Evolutionary conservation across 2,888 invertebrate species (phyloP), one percentile per base, ranked within the genome.

Genomic region (Deilephila elpenor): DNA sequence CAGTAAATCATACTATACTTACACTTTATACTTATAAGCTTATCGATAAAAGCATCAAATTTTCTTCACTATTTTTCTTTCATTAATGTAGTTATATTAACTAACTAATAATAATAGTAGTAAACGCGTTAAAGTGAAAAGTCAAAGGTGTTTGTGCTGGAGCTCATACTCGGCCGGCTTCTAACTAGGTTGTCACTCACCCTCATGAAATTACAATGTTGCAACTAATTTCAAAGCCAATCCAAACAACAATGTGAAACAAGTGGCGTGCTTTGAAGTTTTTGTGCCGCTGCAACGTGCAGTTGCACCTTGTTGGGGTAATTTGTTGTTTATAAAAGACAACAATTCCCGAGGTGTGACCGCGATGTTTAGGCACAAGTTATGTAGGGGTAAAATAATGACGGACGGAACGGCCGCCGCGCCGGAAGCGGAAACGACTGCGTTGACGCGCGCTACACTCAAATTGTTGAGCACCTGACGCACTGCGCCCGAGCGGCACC

Each of bases 401-500:
- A 82, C 78, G 81, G 83, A 79, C 78, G 82, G 78, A 82, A 81
- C 76, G 81, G 81, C 78, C 78, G 82, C 79, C 76, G 74, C 73
- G 71, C 72, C 85, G 86, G 86, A 88, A 84, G 73, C 82, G 88
- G 88, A 88, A 88, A 85, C 84, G 83, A 80, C 79, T 77, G 77
- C 78, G 82, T 80, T 83, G 86, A 85, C 84, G 85, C 81, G 81
- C 76, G 79, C 76, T 76, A 77, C 71, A 78, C 78, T 79, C 75
- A 81, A 85, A 84, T 85, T 84, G 84, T 82, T 78, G 79, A 78
- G 78, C 79, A 79, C 81, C 79, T 78, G 77, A 75, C 78, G 67
- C 67, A 25, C 67, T 25, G 14, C n/a, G 34, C n/a, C 19, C 19
- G 56, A 56, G n/a, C n/a, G 56, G 44, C 51, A 51, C 20, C 51